A percentile compares a stretch with the other conserved stretches of the same genome.
phyloP scores from a whole-genome alignment of 2,113 vertebrate species.

The Orycteropus afer region DNA sequence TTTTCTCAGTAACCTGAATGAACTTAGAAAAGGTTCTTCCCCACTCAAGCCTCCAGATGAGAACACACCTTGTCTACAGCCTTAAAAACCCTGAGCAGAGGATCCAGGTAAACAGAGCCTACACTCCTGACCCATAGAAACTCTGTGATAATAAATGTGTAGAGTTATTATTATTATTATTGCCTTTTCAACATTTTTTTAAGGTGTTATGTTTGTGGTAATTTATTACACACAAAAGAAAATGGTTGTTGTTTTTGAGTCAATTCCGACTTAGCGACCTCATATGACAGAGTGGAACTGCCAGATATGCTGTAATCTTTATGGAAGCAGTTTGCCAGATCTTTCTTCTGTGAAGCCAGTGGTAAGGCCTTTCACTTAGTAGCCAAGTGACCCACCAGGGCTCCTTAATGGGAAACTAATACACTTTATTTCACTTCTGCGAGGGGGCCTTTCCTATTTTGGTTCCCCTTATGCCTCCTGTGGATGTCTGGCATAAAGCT shows the following conservation, averaged over 20 bases:
- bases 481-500: background rate
- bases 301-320: background rate
- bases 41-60: background rate
- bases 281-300: no score
- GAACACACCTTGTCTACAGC: background rate
- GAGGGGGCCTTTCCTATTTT: background rate
- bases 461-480: background rate
- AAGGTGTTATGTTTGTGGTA: no score
- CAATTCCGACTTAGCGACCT: no score
- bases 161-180: background rate
- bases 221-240: no score
- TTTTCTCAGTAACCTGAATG: no score
- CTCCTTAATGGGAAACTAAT: background rate
- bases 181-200: background rate
- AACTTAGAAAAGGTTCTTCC: background rate
- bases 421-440: background rate
- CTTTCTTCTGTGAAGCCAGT: background rate
- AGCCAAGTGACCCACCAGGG: no score
- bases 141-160: background rate
- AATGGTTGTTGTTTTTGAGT: no score
- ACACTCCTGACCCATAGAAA: background rate
- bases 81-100: background rate
- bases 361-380: background rate
- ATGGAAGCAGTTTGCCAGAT: background rate
- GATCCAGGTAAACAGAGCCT: background rate